Percentiles rank a stretch among this genome's conserved stretches.
These are phyloP conservation scores for Salarias fasciatus DNA, from an alignment of 2,797 vertebrate genomes.

Conservation along the genomic window DNA sequence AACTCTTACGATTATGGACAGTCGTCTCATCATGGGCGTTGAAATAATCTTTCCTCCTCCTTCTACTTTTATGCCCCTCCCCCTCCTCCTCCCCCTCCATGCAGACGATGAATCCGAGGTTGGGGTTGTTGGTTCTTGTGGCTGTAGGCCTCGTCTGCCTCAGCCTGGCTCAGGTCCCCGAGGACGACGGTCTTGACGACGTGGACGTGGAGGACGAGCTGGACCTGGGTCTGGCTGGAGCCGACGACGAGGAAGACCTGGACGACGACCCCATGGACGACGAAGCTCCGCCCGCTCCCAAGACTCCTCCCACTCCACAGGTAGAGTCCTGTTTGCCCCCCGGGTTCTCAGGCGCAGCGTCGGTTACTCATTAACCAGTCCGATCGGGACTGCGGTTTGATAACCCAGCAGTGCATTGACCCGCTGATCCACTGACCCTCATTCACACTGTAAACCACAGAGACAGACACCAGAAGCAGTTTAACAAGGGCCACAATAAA, in stretches of 20 bases:
- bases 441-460: too few species aligned
- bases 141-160: slow-evolving; percentile 76
- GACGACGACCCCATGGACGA: slow-evolving; percentile 45
- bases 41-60: too few species aligned
- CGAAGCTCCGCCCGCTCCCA: slow-evolving; percentile 50
- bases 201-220: slow-evolving; percentile 80
- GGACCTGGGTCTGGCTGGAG: slow-evolving; percentile 56
- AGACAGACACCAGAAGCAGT: too few species aligned
- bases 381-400: too few species aligned
- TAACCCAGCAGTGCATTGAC: too few species aligned
- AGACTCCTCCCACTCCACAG: slow-evolving; percentile 85
- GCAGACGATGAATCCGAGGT: slow-evolving; percentile 91
- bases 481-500: too few species aligned
- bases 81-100: not conserved
- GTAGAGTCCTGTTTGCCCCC: slow-evolving; percentile 64
- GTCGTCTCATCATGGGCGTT: too few species aligned
- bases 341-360: too few species aligned
- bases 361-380: too few species aligned
- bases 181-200: slow-evolving; percentile 81
- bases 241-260: slow-evolving; percentile 46
- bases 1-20: too few species aligned
- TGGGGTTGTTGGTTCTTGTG: slow-evolving; percentile 85
- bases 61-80: too few species aligned
- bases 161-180: slow-evolving; percentile 49
- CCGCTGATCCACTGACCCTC: too few species aligned